Conservation (phyloP, 2,888 invertebrate species). For the Drosophila diplacantha region DNA sequence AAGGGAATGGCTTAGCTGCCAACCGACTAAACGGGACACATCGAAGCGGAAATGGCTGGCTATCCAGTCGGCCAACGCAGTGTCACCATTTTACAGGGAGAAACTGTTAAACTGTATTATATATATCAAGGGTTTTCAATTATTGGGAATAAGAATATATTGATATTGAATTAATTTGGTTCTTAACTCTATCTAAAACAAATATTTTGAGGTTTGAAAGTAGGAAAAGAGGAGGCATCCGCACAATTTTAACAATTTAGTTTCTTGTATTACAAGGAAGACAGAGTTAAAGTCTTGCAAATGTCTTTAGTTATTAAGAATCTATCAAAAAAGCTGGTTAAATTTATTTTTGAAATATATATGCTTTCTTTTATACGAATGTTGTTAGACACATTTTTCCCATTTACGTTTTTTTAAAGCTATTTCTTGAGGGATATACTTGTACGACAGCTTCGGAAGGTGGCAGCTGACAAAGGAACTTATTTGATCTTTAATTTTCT, state of each 20-base stretch:
- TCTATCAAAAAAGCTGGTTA: neutral
- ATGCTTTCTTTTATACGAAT: neutral
- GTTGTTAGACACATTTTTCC: neutral
- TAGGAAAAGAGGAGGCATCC: neutral
- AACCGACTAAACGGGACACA: conserved; percentile 51
- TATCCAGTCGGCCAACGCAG: conserved; percentile 47
- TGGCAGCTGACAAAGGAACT: no score
- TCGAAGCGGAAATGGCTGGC: conserved; percentile 63
- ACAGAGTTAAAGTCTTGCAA: no score
- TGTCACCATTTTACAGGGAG: conserved; percentile 5
- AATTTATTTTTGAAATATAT: neutral
- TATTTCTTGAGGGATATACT: neutral
- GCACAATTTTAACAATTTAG: neutral
- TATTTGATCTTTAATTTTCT: neutral
- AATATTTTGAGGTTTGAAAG: no score
- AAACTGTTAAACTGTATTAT: neutral
- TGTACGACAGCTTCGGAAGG: neutral
- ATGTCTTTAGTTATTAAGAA: neutral
- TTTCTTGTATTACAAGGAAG: neutral
- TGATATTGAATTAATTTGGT: neutral
- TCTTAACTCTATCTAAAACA: neutral
- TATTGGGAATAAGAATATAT: neutral
- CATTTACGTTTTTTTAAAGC: neutral
- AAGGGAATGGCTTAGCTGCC: conserved; percentile 49
- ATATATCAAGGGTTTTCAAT: neutral